Conservation (phyloP, 1,140 invertebrate species). For the Parapsyche elsis region DNA sequence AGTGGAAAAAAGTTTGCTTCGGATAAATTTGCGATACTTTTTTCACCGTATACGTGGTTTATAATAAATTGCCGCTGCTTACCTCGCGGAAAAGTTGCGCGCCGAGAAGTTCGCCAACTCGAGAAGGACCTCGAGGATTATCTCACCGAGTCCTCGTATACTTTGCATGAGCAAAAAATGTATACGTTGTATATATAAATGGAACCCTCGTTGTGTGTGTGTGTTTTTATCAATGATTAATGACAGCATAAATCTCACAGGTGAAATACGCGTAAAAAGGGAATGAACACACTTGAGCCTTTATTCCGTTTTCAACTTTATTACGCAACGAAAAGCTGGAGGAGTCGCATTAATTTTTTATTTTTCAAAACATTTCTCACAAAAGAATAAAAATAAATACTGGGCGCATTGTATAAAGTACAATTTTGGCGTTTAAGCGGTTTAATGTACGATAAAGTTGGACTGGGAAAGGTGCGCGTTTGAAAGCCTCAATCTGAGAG, state of each 20-base stretch:
- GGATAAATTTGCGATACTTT: background rate
- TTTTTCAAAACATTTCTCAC: background rate
- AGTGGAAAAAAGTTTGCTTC: slow-evolving; percentile 1
- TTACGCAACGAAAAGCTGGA: background rate
- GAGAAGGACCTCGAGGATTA: slow-evolving; percentile 21
- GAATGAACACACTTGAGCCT: background rate
- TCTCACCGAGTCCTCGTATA: background rate
- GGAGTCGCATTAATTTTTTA: background rate
- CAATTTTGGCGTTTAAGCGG: background rate
- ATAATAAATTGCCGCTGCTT: slow-evolving; percentile 28
- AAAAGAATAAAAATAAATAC: background rate
- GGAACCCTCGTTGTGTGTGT: too few relatives aligned
- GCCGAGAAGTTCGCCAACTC: slow-evolving; percentile 9
- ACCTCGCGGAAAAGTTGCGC: background rate
- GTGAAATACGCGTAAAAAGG: background rate
- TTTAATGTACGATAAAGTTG: background rate
- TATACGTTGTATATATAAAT: too few relatives aligned
- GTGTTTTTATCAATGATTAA: slow-evolving; percentile 19
- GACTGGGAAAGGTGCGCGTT: background rate
- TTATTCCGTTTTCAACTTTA: background rate
- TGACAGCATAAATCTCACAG: slow-evolving; percentile 22
- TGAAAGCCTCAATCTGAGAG: background rate
- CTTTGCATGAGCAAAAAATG: slow-evolving; percentile 21
- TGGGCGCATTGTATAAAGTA: background rate
- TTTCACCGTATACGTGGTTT: background rate